Evolutionary conservation across 2,113 vertebrate genomes (phyloP).

Genomic region (Microcebus murinus): DNA sequence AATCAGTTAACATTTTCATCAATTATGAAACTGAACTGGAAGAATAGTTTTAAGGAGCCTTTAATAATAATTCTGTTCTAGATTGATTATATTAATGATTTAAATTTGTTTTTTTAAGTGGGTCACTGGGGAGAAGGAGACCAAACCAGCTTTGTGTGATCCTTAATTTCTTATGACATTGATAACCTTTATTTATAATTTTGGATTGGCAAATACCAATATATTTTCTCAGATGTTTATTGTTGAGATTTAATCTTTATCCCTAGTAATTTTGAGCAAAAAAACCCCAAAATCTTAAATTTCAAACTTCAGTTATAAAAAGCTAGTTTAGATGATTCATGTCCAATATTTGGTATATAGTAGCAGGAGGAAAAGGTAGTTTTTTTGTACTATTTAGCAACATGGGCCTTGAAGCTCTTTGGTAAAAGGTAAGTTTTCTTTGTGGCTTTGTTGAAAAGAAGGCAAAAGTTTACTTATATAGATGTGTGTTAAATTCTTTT

Average conservation of each 20-base stretch:
- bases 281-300: not conserved
- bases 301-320: constrained; percentile 32
- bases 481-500: not conserved
- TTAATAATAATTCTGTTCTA: constrained; percentile 57
- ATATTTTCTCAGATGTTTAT: constrained; percentile 50
- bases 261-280: constrained; percentile 40
- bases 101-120: constrained; percentile 61
- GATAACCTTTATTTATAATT: constrained; percentile 60
- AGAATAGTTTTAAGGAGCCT: constrained; percentile 47
- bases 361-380: constrained; percentile 7
- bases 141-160: constrained; percentile 45
- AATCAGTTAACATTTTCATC: constrained; percentile 42
- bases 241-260: constrained; percentile 6
- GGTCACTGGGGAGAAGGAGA: constrained; percentile 4
- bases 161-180: constrained; percentile 61
- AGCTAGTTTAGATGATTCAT: constrained; percentile 12
- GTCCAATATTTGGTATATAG: not conserved
- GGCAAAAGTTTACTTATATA: not conserved
- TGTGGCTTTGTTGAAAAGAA: constrained; percentile 57
- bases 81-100: constrained; percentile 29
- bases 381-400: constrained; percentile 60
- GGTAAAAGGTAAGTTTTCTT: constrained; percentile 76
- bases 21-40: constrained; percentile 57
- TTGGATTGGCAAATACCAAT: not conserved
- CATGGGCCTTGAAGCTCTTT: constrained; percentile 50